phyloP scores from a whole-genome alignment of 2,888 invertebrate genomes.

The Acrobasis consociella region DNA sequence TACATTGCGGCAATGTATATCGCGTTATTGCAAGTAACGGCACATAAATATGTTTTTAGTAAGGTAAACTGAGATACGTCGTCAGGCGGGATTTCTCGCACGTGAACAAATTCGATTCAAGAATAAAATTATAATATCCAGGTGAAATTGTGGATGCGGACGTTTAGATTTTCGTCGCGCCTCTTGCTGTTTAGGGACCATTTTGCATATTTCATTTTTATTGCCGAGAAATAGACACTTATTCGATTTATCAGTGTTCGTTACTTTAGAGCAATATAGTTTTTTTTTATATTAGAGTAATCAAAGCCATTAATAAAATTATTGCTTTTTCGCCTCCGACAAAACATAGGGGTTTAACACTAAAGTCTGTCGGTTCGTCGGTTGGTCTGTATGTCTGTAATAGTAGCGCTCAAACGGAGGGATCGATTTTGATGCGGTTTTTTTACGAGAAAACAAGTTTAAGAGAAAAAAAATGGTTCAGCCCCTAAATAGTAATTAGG shows the following conservation, averaged over 20 bases:
- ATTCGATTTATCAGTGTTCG: background rate
- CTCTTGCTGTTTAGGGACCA: slow-evolving; percentile 27
- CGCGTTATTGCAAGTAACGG: slow-evolving; percentile 23
- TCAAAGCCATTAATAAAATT: too few species aligned
- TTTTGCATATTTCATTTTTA: slow-evolving; percentile 4
- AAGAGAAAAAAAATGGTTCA: too few species aligned
- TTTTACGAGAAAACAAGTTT: too few species aligned
- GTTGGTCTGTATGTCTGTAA: too few species aligned
- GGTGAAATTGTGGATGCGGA: slow-evolving; percentile 52
- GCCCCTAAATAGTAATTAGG: too few species aligned
- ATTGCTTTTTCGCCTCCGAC: too few species aligned
- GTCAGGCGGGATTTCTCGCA: slow-evolving; percentile 66
- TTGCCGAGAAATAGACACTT: background rate
- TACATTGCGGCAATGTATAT: slow-evolving; percentile 36
- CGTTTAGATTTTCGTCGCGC: slow-evolving; percentile 35
- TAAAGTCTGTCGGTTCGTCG: too few species aligned
- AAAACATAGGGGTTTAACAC: too few species aligned
- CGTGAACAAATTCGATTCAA: slow-evolving; percentile 72
- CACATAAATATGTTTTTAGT: slow-evolving; percentile 35
- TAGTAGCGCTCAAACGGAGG: too few species aligned
- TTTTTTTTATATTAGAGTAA: too few species aligned
- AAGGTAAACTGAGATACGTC: slow-evolving; percentile 50
- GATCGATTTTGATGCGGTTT: too few species aligned
- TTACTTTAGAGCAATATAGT: background rate
- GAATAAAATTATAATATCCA: slow-evolving; percentile 66